phyloP scores from a whole-genome alignment of 2,797 vertebrate species.

The Bovichtus variegatus region DNA sequence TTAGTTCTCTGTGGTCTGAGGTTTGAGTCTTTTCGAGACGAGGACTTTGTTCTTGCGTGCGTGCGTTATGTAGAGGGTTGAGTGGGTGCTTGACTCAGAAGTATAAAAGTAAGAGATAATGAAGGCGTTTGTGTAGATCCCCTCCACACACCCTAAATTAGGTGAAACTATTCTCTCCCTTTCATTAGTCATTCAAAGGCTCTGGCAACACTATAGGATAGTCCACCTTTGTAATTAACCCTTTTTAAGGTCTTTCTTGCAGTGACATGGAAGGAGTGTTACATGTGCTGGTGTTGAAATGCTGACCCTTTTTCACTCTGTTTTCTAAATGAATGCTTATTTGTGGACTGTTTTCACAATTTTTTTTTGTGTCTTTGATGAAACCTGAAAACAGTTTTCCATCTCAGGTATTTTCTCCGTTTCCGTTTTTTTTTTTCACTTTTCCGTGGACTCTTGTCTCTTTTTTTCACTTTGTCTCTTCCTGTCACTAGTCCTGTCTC shows the following conservation, averaged over 20 bases:
- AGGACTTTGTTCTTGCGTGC: conserved; percentile 43
- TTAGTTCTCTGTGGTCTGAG: conserved; percentile 51
- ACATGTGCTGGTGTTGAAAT: conserved; percentile 16
- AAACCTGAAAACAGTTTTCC: neutral
- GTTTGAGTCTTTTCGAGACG: conserved; percentile 46
- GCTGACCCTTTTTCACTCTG: neutral
- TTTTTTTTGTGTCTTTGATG: neutral
- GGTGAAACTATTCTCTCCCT: conserved; percentile 36
- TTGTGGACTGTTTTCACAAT: neutral
- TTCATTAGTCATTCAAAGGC: conserved; percentile 66
- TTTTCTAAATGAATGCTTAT: neutral
- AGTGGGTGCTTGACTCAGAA: conserved; percentile 54
- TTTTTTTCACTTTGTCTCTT: conserved; percentile 39
- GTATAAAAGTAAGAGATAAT: conserved; percentile 57
- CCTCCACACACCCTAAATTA: conserved; percentile 36
- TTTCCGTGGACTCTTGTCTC: neutral
- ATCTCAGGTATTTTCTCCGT: neutral
- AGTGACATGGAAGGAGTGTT: neutral
- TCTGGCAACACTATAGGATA: conserved; percentile 20
- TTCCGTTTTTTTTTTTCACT: neutral
- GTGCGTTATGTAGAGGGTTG: conserved; percentile 13
- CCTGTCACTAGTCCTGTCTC: conserved; percentile 36
- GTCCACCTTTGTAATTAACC: conserved; percentile 22
- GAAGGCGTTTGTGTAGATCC: conserved; percentile 50
- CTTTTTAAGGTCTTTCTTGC: conserved; percentile 19